Base-by-base conservation (phyloP, 2,113 vertebrate species). In the Amblyopsis rosae region DNA sequence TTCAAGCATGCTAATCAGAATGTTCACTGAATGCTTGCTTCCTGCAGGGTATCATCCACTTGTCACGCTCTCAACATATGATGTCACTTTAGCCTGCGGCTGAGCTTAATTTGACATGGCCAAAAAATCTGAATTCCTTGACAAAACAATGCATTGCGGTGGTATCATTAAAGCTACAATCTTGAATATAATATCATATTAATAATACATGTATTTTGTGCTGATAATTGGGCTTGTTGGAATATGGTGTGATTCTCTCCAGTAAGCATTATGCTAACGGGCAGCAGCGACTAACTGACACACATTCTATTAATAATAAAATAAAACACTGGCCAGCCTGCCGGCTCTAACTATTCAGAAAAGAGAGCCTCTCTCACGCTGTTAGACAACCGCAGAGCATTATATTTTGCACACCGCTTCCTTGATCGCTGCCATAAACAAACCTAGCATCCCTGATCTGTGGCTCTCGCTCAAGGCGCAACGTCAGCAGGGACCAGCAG, bases 391-490 rank as follows among this genome's bases (percentile, higher is more conserved):
- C 49, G 51, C 32, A 61, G 10, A n/a, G 51, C 51, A 6, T 16
- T 7, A 54, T 7, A 15, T 15, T 7, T 55, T 41, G 35, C 35
- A 41, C 35, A 6, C 10, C 33, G 54, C 35, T 49, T 7, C 13
- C 48, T 54, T 54, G 12, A 54, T 54, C n/a, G 51, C 51, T 56
- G 26, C 26, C n/a, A 64, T 12, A 48, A 47, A 50, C 59, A 54
- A 59, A 75, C 49, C 26, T 12, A 48, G n/a, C 19, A 50, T 66
- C 48, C 41, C 17, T 54, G 56, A 46, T 45, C 53, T 57, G 6
- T 35, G 32, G 48, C 48, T 54, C 35, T 49, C 66, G 59, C 54
- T 54, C 9, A 17, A 69, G 51, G 33, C 51, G 12, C 59, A 10
- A 51, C 59, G 62, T 45, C 69, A 59, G 26, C 10, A 45, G 12